phyloP scores from a whole-genome alignment of 2,113 vertebrate genomes.

The Oxyura jamaicensis region DNA sequence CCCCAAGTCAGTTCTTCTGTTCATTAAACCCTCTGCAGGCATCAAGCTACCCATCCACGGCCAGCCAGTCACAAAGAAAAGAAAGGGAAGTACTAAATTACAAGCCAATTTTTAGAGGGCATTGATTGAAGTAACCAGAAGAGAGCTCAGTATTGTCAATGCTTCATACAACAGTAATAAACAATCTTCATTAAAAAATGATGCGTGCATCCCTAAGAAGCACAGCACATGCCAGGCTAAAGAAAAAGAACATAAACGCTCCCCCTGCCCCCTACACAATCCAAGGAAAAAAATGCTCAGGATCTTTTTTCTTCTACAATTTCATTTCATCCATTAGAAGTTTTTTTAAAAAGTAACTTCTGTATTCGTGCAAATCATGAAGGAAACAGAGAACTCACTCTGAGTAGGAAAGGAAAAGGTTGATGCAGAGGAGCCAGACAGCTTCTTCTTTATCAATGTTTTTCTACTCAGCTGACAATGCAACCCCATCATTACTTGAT shows the following conservation, averaged over 20 bases:
- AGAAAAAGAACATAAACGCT: not conserved
- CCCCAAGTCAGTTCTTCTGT: not conserved
- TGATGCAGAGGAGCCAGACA: not conserved
- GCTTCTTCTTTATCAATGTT: not conserved
- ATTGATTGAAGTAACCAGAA: slow-evolving; percentile 60
- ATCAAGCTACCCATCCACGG: not conserved
- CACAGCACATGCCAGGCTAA: not conserved
- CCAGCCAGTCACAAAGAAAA: not conserved
- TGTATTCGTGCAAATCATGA: not conserved
- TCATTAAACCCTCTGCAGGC: slow-evolving; percentile 28
- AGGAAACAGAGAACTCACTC: not conserved
- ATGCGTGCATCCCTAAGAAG: not conserved
- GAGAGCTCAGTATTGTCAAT: slow-evolving; percentile 6
- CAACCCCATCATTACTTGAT: not conserved
- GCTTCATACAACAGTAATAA: slow-evolving; percentile 30
- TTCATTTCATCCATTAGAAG: not conserved
- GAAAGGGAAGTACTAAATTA: slow-evolving; percentile 51
- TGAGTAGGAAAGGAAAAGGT: not conserved
- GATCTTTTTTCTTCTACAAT: not conserved
- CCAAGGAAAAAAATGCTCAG: not conserved
- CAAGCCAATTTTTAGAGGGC: slow-evolving; percentile 41
- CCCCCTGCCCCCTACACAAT: not conserved
- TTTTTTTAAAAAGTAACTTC: not conserved
- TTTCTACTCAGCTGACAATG: not conserved
- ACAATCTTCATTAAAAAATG: slow-evolving; percentile 43